Evolutionary conservation across 2,888 invertebrate species (phyloP).

Genomic region (Morpho achilles): DNA sequence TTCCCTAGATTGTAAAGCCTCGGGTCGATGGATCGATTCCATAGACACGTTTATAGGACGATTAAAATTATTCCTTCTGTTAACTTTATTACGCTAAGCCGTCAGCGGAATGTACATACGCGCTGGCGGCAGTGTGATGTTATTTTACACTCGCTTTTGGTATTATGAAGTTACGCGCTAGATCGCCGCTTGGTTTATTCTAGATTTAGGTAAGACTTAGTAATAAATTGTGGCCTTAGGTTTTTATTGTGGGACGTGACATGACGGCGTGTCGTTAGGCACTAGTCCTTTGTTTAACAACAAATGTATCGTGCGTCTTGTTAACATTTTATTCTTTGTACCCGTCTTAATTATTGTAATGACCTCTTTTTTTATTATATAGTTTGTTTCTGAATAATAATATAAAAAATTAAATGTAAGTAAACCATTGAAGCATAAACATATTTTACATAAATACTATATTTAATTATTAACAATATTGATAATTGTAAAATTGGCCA

Average conservation of each 20-base stretch:
- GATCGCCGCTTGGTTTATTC: slow-evolving; percentile 50
- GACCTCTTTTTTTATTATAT: slow-evolving; percentile 63
- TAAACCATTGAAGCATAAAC: slow-evolving; percentile 77
- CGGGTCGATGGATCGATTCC: not conserved
- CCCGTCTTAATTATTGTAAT: slow-evolving; percentile 56
- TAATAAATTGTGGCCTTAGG: slow-evolving; percentile 74
- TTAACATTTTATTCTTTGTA: slow-evolving; percentile 65
- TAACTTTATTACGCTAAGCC: slow-evolving; percentile 13
- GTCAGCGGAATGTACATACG: slow-evolving; percentile 51
- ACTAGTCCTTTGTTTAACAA: slow-evolving; percentile 37
- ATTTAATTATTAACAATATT: slow-evolving; percentile 78
- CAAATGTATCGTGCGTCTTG: slow-evolving; percentile 42
- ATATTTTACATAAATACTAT: slow-evolving; percentile 79
- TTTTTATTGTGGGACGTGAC: slow-evolving; percentile 53
- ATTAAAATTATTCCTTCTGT: not conserved
- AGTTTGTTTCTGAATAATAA: slow-evolving; percentile 70
- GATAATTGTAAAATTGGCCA: slow-evolving; percentile 78
- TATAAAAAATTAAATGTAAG: slow-evolving; percentile 78
- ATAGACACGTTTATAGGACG: slow-evolving; percentile 5
- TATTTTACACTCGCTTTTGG: slow-evolving; percentile 16
- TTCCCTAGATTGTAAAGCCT: not conserved
- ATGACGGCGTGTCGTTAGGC: slow-evolving; percentile 28
- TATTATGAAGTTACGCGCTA: slow-evolving; percentile 31
- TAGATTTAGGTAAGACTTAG: slow-evolving; percentile 57
- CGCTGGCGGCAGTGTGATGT: slow-evolving; percentile 26